phyloP scores from a whole-genome alignment of 2,113 vertebrate species.

The Limnothrissa miodon region DNA sequence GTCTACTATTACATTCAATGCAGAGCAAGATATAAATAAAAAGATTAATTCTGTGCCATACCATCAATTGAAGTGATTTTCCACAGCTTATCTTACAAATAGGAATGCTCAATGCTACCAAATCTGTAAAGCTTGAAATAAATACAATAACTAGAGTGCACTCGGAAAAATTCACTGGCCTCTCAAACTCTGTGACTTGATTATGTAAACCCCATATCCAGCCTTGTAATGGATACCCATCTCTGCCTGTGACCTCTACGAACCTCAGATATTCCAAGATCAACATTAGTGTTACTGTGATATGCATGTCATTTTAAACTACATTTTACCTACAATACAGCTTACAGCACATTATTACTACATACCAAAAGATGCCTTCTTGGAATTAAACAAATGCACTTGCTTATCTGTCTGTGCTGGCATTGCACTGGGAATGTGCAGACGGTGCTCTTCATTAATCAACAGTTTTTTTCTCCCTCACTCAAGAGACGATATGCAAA shows the following conservation, averaged over 20 bases:
- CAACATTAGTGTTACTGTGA: neutral
- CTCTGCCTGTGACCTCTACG: neutral
- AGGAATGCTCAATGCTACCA: neutral
- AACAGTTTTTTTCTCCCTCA: neutral
- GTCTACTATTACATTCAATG: too few species aligned
- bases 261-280: neutral
- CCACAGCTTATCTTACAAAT: too few species aligned
- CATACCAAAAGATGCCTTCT: neutral
- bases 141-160: constrained; percentile 8
- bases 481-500: neutral
- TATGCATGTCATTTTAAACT: neutral
- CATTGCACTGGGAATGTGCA: neutral
- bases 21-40: too few species aligned
- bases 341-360: neutral
- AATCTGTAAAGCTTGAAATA: constrained; percentile 15
- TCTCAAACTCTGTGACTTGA: constrained; percentile 13
- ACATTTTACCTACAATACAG: neutral
- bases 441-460: neutral
- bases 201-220: constrained; percentile 28
- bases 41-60: too few species aligned
- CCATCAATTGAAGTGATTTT: too few species aligned
- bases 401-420: neutral
- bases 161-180: constrained; percentile 21
- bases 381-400: neutral
- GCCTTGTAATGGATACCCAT: constrained; percentile 20